These are phyloP conservation scores for Antigone vipio DNA, from an alignment of 2,113 vertebrate species.

Conservation along the genomic window DNA sequence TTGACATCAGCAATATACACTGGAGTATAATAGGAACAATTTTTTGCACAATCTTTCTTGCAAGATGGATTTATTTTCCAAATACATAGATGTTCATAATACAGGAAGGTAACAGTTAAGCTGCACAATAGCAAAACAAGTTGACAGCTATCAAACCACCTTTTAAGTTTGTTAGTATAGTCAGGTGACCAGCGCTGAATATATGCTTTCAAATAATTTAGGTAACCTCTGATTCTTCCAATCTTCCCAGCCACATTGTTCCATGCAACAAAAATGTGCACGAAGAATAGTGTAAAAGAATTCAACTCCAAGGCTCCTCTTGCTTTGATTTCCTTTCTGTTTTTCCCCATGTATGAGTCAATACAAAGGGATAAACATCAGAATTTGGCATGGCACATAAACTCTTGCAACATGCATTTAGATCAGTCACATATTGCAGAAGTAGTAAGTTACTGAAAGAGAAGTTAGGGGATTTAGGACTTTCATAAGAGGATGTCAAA, in stretches of 20 bases:
- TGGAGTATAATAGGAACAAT: constrained; percentile 64
- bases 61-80: constrained; percentile 66
- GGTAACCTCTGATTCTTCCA: constrained; percentile 27
- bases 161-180: constrained; percentile 30
- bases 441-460: not conserved
- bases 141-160: constrained; percentile 60
- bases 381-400: not conserved
- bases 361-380: not conserved
- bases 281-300: not conserved
- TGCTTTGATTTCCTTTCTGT: not conserved
- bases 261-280: constrained; percentile 12
- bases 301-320: not conserved
- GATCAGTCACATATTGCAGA: constrained; percentile 6
- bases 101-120: constrained; percentile 59
- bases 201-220: constrained; percentile 24
- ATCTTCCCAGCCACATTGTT: constrained; percentile 29
- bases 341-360: not conserved
- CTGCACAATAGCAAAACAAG: constrained; percentile 71
- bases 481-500: not conserved
- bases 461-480: not conserved
- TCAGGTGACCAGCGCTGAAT: constrained; percentile 29
- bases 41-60: constrained; percentile 64
- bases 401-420: not conserved
- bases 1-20: constrained; percentile 69
- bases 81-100: constrained; percentile 64